Base-by-base conservation (phyloP, 2,113 vertebrate species). In the Bombycilla garrulus region DNA sequence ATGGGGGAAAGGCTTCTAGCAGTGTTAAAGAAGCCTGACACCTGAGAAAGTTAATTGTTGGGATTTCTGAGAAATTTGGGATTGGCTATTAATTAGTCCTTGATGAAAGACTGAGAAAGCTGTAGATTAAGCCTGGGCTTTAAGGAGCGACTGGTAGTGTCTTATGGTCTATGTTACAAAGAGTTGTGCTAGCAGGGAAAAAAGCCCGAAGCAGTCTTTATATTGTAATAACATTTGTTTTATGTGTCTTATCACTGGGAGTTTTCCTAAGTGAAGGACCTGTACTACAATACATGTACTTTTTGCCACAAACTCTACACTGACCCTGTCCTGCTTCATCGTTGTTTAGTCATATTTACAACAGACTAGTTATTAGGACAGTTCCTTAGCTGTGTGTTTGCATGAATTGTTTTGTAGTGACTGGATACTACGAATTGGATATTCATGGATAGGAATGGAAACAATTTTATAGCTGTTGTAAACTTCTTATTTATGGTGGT, bases 401-500 rank as follows among this genome's bases (percentile, higher is more conserved):
- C 53, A 88, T 90, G 87, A 96, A 95, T 96, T 96, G 80, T 94
- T 96, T 96, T 92, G 77, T 93, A 66, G 92, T 97, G 90, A 97
- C 86, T 96, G 48, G 42, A 79, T 90, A 71, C 81, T 88, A 92
- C 94, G 81, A 96, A 94, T 8, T 81, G 26, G 87, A 96, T 72
- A 95, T 88, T 97, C 93, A 90, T 91, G 88, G 91, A 96, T 98
- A 83, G 89, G 90, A 96, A 97, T 98, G 95, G 96, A 97, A 98
- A 97, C 74, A 95, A 96, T 97, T 98, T 98, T 96, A 97, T 97
- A 97, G 96, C 95, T 97, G 85, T 97, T 98, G 95, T 97, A 96
- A 97, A 93, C 87, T 97, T 97, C 78, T 97, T 97, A 98, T 98
- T 98, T 97, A 98, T 98, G 97, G 95, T 96, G 87, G 93, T 92